Evolutionary conservation across 2,888 invertebrate genomes (phyloP).

Genomic region (Tetropium fuscum): DNA sequence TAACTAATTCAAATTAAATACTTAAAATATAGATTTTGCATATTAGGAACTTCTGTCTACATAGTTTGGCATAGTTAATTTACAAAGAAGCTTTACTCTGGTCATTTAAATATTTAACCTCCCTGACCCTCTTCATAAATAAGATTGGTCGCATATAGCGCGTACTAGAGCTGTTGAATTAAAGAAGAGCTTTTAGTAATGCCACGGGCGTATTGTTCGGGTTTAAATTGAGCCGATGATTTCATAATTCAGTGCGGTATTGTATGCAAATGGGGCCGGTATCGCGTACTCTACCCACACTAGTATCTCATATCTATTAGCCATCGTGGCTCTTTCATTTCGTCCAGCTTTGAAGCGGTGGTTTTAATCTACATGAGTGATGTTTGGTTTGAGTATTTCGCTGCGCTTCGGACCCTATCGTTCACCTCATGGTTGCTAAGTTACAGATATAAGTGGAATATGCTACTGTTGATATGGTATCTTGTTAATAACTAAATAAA

Average conservation of each 20-base stretch:
- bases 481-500: too few relatives aligned
- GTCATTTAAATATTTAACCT: conserved; percentile 19
- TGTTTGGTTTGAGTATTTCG: conserved; percentile 22
- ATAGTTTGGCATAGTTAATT: not conserved
- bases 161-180: not conserved
- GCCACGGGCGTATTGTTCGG: conserved; percentile 35
- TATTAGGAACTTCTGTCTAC: not conserved
- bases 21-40: too few relatives aligned
- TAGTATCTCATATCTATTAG: conserved; percentile 37
- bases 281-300: conserved; percentile 23
- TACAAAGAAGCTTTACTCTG: not conserved
- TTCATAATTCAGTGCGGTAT: conserved; percentile 40
- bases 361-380: conserved; percentile 36
- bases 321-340: conserved; percentile 27
- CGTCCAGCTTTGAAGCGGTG: conserved; percentile 34
- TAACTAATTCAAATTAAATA: too few relatives aligned
- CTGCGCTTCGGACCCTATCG: not conserved
- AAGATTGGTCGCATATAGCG: not conserved
- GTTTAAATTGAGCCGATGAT: conserved; percentile 40
- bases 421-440: too few relatives aligned
- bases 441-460: too few relatives aligned
- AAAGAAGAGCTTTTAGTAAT: conserved; percentile 18
- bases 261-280: conserved; percentile 41
- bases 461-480: too few relatives aligned
- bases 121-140: not conserved